phyloP scores from a whole-genome alignment of 2,113 vertebrate genomes.

The Delphinapterus leucas region DNA sequence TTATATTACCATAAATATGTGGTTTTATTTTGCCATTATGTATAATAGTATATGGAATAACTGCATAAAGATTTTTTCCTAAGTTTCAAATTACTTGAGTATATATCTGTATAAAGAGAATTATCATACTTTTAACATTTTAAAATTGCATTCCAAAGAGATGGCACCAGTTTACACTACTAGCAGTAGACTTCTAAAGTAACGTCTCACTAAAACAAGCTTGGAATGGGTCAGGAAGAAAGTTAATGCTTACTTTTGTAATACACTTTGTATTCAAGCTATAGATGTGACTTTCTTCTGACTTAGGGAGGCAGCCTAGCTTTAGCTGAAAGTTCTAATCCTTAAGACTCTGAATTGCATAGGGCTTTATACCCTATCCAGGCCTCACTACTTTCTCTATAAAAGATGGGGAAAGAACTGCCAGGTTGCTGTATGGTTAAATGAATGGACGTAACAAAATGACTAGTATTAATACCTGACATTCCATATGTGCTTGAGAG shows the following conservation, averaged over 20 bases:
- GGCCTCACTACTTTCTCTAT: neutral
- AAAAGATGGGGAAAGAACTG: neutral
- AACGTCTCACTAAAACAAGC: neutral
- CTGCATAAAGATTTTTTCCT: neutral
- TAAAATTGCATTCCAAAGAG: neutral
- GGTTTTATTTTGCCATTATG: neutral
- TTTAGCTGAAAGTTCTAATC: neutral
- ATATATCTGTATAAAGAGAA: neutral
- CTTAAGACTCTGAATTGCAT: neutral
- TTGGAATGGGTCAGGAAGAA: neutral
- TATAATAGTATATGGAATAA: neutral
- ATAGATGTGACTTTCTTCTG: neutral
- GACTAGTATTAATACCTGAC: neutral
- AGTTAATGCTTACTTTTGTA: neutral
- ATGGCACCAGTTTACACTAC: neutral
- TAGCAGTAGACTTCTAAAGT: neutral
- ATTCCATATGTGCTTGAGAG: neutral
- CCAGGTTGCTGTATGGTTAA: neutral
- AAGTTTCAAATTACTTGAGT: neutral
- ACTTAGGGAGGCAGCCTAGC: neutral
- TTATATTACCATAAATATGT: neutral
- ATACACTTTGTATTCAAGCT: neutral
- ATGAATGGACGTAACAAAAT: neutral
- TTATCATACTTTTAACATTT: neutral
- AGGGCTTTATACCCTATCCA: neutral